Conservation (phyloP, 2,797 vertebrate genomes). For the Triplophysa bombifrons region DNA sequence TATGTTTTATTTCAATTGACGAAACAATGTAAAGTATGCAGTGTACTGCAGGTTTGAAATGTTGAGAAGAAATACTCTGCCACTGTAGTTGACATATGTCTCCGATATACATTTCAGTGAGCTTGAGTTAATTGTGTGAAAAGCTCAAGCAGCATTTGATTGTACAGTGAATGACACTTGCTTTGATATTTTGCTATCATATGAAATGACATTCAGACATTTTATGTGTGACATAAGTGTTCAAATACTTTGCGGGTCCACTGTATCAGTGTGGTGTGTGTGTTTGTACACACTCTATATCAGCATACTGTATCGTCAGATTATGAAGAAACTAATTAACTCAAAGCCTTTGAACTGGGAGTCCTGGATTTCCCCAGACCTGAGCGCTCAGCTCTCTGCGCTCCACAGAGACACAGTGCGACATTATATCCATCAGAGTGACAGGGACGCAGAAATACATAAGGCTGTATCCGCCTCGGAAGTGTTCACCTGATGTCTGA, state of each 20-base stretch:
- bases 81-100: no score
- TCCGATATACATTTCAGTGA: background rate
- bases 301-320: constrained; percentile 72
- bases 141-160: background rate
- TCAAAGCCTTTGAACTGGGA: constrained; percentile 60
- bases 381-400: constrained; percentile 56
- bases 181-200: background rate
- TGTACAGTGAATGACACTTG: background rate
- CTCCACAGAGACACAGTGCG: constrained; percentile 1
- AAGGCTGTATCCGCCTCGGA: background rate
- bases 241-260: background rate
- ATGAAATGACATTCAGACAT: background rate
- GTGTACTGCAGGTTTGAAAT: no score
- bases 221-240: background rate
- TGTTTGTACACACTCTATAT: constrained; percentile 72
- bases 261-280: background rate
- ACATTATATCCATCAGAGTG: constrained; percentile 7
- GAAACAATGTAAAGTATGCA: no score
- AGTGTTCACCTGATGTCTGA: background rate
- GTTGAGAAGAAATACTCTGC: no score
- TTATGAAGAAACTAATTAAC: constrained; percentile 78
- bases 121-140: background rate
- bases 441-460: background rate
- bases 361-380: constrained; percentile 30
- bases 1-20: no score